Percentiles rank a stretch among this genome's conserved stretches.
Evolutionary conservation across 2,888 invertebrate genomes (phyloP).

Genomic region (Hirtodrosophila duncani): DNA sequence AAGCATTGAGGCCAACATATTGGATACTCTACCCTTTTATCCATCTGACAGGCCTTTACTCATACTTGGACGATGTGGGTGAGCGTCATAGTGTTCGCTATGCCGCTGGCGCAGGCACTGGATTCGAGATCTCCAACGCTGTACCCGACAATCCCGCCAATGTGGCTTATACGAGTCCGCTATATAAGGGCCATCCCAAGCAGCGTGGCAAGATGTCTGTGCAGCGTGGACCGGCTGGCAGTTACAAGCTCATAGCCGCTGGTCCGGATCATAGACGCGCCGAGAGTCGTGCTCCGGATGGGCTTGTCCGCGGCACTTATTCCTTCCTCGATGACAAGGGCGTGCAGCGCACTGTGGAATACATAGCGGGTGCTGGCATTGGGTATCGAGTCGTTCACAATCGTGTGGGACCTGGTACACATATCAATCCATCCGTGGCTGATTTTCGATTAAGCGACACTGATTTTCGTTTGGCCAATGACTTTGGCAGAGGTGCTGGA

Average conservation of each 20-base stretch:
- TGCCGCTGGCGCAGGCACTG: conserved; percentile 86
- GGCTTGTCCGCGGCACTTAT: conserved; percentile 87
- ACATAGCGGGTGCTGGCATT: conserved; percentile 87
- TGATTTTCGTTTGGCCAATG: conserved; percentile 73
- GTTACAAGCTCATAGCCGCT: conserved; percentile 86
- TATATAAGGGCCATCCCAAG: conserved; percentile 82
- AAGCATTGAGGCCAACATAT: no score
- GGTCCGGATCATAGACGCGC: conserved; percentile 88
- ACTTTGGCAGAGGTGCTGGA: conserved; percentile 70
- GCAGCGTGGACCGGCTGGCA: conserved; percentile 85
- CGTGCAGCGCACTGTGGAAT: conserved; percentile 87
- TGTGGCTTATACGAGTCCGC: conserved; percentile 83
- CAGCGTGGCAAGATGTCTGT: conserved; percentile 86
- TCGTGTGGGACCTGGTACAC: conserved; percentile 82
- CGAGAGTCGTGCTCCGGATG: conserved; percentile 85
- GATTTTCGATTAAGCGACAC: conserved; percentile 79
- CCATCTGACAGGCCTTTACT: conserved; percentile 83
- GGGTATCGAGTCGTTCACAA: conserved; percentile 86
- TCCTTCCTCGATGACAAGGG: conserved; percentile 89
- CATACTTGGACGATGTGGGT: conserved; percentile 86
- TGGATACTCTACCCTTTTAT: no score
- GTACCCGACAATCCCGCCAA: conserved; percentile 82
- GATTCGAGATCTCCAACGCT: conserved; percentile 87
- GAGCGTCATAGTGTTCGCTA: conserved; percentile 87
- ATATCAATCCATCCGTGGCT: conserved; percentile 79